Conservation (phyloP, 2,888 invertebrate species). For the Leistus spinibarbis region DNA sequence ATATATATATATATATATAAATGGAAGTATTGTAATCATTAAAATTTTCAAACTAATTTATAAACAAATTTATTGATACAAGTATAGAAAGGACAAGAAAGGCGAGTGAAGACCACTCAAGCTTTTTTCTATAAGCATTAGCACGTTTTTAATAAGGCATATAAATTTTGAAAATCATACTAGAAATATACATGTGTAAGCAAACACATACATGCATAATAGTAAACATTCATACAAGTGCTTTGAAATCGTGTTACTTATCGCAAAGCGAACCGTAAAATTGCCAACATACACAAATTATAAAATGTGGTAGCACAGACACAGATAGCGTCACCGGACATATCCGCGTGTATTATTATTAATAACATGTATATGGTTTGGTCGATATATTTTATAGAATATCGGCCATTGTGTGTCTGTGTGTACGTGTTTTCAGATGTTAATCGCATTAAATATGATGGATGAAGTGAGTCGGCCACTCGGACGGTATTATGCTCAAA, state of each 20-base stretch:
- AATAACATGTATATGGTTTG: background rate
- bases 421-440: slow-evolving; percentile 22
- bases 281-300: background rate
- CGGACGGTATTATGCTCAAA: slow-evolving; percentile 36
- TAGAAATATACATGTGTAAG: too few relatives aligned
- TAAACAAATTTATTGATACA: too few relatives aligned
- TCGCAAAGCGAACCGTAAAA: background rate
- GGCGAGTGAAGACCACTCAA: too few relatives aligned
- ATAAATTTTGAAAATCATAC: too few relatives aligned
- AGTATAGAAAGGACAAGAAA: too few relatives aligned
- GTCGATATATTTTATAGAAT: slow-evolving; percentile 29
- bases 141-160: too few relatives aligned
- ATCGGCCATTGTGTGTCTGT: slow-evolving; percentile 21
- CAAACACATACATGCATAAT: background rate
- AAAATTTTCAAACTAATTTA: too few relatives aligned
- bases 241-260: background rate
- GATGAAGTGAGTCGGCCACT: slow-evolving; percentile 23
- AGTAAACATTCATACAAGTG: background rate
- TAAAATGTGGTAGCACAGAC: background rate
- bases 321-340: background rate
- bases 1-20: too few relatives aligned
- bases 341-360: background rate
- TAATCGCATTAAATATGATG: slow-evolving; percentile 37
- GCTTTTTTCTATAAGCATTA: too few relatives aligned
- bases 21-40: too few relatives aligned